Conservation (phyloP, 2,888 invertebrate genomes). For the Lepidocyrtoides sp. region DNA sequence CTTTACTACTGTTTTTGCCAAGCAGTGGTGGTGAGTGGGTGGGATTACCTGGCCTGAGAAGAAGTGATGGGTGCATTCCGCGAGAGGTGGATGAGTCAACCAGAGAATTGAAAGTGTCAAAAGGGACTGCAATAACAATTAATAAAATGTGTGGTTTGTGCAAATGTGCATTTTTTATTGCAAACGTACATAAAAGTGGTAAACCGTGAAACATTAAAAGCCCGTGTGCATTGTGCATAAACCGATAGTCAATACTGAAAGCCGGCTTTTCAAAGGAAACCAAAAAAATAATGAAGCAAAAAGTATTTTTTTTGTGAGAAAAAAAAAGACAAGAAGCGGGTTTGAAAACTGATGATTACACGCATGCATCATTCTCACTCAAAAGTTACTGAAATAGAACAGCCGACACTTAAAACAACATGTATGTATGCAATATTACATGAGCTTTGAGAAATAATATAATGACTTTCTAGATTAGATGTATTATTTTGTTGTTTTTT, state of each 20-base stretch:
- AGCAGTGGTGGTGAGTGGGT: slow-evolving; percentile 11
- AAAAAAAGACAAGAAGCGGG: not conserved
- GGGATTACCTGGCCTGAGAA: slow-evolving; percentile 84
- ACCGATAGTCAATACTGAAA: not conserved
- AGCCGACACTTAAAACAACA: not conserved
- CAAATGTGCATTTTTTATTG: slow-evolving; percentile 66
- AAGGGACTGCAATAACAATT: slow-evolving; percentile 84
- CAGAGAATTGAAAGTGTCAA: slow-evolving; percentile 85
- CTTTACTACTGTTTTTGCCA: too few species aligned
- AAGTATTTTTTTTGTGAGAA: not conserved
- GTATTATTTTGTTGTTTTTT: slow-evolving; percentile 29
- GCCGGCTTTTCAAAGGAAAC: not conserved
- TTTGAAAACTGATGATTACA: slow-evolving; percentile 14
- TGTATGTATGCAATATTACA: too few species aligned
- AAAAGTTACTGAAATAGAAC: slow-evolving; percentile 27
- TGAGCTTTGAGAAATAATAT: not conserved
- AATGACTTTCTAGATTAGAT: slow-evolving; percentile 39
- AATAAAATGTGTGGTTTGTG: slow-evolving; percentile 63
- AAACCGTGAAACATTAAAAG: slow-evolving; percentile 19
- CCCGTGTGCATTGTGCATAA: not conserved
- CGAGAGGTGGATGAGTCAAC: slow-evolving; percentile 85
- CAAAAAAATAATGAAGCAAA: slow-evolving; percentile 7
- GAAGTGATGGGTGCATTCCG: slow-evolving; percentile 85
- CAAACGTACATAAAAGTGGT: not conserved
- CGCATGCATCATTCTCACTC: slow-evolving; percentile 16